Evolutionary conservation across 2,113 vertebrate genomes (phyloP), one percentile per base, ranked within the genome.

Genomic region (Corythoichthys haematopterus): DNA sequence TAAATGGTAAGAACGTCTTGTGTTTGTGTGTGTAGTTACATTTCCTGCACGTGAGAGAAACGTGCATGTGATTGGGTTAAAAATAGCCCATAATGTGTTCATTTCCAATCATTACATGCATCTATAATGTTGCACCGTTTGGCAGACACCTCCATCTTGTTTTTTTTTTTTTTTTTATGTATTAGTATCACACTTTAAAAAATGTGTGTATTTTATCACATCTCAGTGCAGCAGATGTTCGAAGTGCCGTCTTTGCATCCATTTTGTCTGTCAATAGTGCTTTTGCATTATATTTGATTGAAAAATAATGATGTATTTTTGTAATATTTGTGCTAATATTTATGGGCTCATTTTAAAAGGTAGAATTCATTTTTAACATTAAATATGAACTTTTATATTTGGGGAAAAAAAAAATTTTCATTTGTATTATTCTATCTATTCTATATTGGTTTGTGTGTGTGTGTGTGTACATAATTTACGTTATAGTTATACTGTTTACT

Each of bases 1-100:
- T 85, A 78, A 83, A 83, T 83, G 85, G 85, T 87, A 83, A 85
- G 84, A 74, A 1, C 65, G 2, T 61, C 10, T 62, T 38, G 15
- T 11, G 57, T 51, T 33, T 55, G 45, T 46, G 64, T 6, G 55
- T 66, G 20, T 70, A 38, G 68, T 59, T 66, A 33, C 8, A 40
- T 64, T 48, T n/a, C 2, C 55, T 62, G 35, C 20, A 5, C 12
- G 6, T 4, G 65, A 51, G 43, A 47, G 58, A 64, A 55, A 58
- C 50, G 36, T 16, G 45, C 33, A 33, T 69, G 62, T 64, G 33
- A 64, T 36, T 7, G 36, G 47, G 47, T 3, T 36, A 60, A 63
- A 58, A 33, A 73, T 72, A 78, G 40, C 38, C 10, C 33, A 16
- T 45, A 68, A 20, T 53, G 36, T 55, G 28, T 57, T 61, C 37